Base-by-base conservation (phyloP, 2,113 vertebrate genomes). In the Bucco capensis region DNA sequence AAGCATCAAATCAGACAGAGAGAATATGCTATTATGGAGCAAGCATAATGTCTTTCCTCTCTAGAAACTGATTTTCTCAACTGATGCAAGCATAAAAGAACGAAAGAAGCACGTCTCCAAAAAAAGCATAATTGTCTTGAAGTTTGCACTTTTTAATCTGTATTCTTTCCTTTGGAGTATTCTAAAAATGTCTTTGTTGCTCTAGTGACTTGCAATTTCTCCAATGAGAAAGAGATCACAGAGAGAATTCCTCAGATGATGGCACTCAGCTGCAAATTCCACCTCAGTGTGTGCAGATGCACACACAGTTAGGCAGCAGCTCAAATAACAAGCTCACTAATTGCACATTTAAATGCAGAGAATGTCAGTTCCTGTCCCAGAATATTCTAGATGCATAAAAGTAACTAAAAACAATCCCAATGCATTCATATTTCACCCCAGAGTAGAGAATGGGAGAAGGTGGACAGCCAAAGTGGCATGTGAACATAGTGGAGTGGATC, bases 21-120 rank as follows among this genome's bases (percentile, higher is more conserved):
- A 4, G 22, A 14, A 70, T 47, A 74, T 18, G 9, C 5, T 85
- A 7, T 46, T 57, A 31, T 7, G 12, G 31, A 86, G 27, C 2
- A 8, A 5, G 8, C 19, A 15, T 60, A 12, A 83, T 79, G 78
- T 64, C 11, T 28, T 72, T 87, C 24, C 28, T 53, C 27, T 42
- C 37, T 66, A 42, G 57, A 82, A 75, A 44, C 3, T 28, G 23
- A 2, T 49, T 87, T 89, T 74, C 38, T 89, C 51, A 58, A 30
- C 8, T 18, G 37, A 61, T 46, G 49, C 19, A 83, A 46, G 3
- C 49, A 31, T 46, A 66, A 88, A 88, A 42, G 9, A 77, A 53
- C 19, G 19, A 19, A 30, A 85, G 46, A 27, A 7, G 1, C 5
- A 24, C 0, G 0, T n/a, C 23, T 13, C 65, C 17, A 61, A 44